Base-by-base conservation (phyloP, 2,797 vertebrate genomes). In the Potorous gilbertii region DNA sequence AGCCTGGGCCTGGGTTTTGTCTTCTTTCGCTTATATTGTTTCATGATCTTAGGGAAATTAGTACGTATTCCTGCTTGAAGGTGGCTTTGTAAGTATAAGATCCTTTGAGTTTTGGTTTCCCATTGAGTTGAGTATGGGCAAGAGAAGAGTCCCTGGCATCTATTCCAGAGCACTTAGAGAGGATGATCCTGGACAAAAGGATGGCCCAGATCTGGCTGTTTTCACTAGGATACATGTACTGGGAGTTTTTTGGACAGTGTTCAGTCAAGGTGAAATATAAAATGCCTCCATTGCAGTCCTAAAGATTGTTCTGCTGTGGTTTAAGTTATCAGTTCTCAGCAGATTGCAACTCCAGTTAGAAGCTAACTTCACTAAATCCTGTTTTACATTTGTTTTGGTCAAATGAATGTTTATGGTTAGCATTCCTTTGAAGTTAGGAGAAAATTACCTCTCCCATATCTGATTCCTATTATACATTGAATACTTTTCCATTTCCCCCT, bases 341-440 rank as follows among this genome's bases (percentile, higher is more conserved):
- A 87, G 40, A 46, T 87, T 50, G 74, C 14, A 46, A 50, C 40
- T 10, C 74, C 24, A 87, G 40, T 50, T 87, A 50, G 46, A 87
- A 87, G 62, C 40, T 74, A 40, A 66, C 59, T 74, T 40, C 21
- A 46, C 40, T 87, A 87, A 50, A 50, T 50, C 21, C 74, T 87
- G 74, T 87, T 87, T 87, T 50, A 87, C 74, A 87, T 87, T 87
- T 87, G 74, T 87, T 87, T 87, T 87, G 40, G 74, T 87, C 74
- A 87, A 50, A 87, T 87, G 40, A 21, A 28, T 87, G 40, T 87
- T 87, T 87, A 87, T 87, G 40, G 74, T 87, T 87, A 50, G 40
- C 74, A 87, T 87, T 27, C 40, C 40, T 87, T 87, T 87, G 74
- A 87, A 87, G 40, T 87, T 87, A 87, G 74, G 74, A 87, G 74